A percentile compares a stretch with the other conserved stretches of the same genome.
Conservation (phyloP, 1,140 invertebrate genomes). For the Sycobia sp. region DNA sequence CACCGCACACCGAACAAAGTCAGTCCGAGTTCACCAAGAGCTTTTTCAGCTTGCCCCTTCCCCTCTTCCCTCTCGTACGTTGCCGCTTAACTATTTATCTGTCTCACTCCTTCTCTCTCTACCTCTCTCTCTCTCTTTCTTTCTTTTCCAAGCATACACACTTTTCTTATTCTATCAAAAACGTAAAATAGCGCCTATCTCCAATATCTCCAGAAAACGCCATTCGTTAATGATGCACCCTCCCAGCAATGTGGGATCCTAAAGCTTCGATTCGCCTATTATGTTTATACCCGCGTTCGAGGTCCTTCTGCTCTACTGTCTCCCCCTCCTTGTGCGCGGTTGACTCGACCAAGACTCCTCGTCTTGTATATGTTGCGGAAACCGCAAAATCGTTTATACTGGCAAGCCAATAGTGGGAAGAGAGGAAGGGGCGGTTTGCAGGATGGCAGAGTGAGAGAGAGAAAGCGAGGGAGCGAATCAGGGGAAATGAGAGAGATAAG, state of each 20-base stretch:
- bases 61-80: neutral
- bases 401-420: no score
- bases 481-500: no score
- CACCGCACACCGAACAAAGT: slow-evolving; percentile 57
- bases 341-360: no score
- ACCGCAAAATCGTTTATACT: slow-evolving; percentile 9
- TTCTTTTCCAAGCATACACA: no score
- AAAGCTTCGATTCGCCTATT: neutral
- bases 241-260: slow-evolving; percentile 14
- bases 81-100: no score
- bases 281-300: slow-evolving; percentile 6
- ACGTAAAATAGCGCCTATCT: no score
- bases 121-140: neutral
- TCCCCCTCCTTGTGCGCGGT: slow-evolving; percentile 30
- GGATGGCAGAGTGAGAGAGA: no score
- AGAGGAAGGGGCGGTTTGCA: no score
- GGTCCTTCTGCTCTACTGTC: slow-evolving; percentile 27
- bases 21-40: slow-evolving; percentile 37
- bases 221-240: slow-evolving; percentile 43
- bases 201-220: slow-evolving; percentile 17
- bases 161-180: no score
- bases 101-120: neutral
- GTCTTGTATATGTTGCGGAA: neutral
- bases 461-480: no score
- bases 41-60: slow-evolving; percentile 26